Evolutionary conservation across 2,113 vertebrate species (phyloP).

Genomic region (Laterallus jamaicensis): DNA sequence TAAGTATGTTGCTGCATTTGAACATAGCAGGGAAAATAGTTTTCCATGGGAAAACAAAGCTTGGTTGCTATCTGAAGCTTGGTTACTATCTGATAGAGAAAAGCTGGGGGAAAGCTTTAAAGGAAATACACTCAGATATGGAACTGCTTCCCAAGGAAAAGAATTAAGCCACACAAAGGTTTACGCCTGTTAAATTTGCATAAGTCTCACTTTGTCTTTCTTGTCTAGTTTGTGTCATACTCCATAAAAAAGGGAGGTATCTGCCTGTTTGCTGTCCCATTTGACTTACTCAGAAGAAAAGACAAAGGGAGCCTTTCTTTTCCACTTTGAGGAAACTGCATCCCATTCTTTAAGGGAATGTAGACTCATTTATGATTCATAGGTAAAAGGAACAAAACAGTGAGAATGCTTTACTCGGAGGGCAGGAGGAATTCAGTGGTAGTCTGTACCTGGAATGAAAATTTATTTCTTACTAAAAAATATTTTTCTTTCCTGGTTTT

Average conservation of each 20-base stretch:
- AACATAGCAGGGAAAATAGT: background rate
- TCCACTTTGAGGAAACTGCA: background rate
- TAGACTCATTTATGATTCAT: background rate
- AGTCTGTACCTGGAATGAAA: background rate
- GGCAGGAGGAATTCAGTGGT: background rate
- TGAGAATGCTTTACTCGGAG: background rate
- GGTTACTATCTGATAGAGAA: background rate
- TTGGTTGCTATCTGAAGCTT: background rate
- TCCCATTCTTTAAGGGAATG: background rate
- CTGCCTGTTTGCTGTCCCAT: background rate
- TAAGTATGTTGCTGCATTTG: background rate
- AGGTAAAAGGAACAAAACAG: background rate
- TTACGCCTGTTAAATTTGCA: background rate
- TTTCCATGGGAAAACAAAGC: background rate
- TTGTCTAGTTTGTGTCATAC: background rate
- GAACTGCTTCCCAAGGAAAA: background rate
- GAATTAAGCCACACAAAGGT: background rate
- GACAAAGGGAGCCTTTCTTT: background rate
- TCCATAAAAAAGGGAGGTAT: background rate
- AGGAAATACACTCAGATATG: background rate
- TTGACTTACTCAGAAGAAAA: background rate
- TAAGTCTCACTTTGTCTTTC: background rate
- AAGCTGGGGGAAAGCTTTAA: background rate
- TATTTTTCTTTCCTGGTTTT: background rate
- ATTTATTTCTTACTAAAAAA: background rate